Percentiles rank a stretch among this genome's conserved stretches.
These are phyloP conservation scores for Drosophila bocki DNA, from an alignment of 1,140 invertebrate genomes.

Conservation along the genomic window DNA sequence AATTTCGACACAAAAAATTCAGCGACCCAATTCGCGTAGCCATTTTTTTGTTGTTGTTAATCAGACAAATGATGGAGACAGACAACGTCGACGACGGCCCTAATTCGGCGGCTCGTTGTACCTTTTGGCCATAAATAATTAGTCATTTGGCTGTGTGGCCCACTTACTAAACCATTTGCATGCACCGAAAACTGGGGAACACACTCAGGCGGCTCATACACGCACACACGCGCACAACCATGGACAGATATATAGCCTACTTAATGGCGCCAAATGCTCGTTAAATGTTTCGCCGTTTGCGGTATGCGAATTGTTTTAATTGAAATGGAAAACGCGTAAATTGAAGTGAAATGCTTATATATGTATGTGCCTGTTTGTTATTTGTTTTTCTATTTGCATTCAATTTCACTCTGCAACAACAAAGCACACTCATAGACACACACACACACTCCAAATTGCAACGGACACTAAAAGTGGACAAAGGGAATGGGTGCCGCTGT, in stretches of 20 bases:
- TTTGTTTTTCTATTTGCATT: constrained; percentile 80
- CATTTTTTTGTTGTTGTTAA: constrained; percentile 48
- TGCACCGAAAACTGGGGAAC: constrained; percentile 51
- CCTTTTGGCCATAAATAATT: constrained; percentile 75
- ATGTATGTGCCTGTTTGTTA: constrained; percentile 20
- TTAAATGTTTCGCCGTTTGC: constrained; percentile 57
- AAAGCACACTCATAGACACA: constrained; percentile 10
- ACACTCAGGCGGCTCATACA: neutral
- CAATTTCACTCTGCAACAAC: constrained; percentile 76
- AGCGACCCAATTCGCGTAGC: constrained; percentile 49
- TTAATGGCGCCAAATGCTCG: constrained; percentile 70
- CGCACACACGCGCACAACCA: constrained; percentile 3
- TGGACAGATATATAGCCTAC: constrained; percentile 55
- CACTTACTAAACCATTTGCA: constrained; percentile 66
- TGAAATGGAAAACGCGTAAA: constrained; percentile 81
- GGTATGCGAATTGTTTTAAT: constrained; percentile 74
- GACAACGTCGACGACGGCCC: constrained; percentile 38
- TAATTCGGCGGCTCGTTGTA: constrained; percentile 32
- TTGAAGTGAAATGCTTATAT: constrained; percentile 68
- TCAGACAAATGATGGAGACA: constrained; percentile 57
- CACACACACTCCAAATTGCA: constrained; percentile 66
- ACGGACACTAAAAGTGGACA: constrained; percentile 64
- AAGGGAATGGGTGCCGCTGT: constrained; percentile 1
- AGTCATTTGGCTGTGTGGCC: constrained; percentile 58
- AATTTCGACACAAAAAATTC: constrained; percentile 30